Percentiles rank a stretch among this genome's conserved stretches.
Evolutionary conservation across 2,113 vertebrate species (phyloP).

Genomic region (Microcebus tavaratra): DNA sequence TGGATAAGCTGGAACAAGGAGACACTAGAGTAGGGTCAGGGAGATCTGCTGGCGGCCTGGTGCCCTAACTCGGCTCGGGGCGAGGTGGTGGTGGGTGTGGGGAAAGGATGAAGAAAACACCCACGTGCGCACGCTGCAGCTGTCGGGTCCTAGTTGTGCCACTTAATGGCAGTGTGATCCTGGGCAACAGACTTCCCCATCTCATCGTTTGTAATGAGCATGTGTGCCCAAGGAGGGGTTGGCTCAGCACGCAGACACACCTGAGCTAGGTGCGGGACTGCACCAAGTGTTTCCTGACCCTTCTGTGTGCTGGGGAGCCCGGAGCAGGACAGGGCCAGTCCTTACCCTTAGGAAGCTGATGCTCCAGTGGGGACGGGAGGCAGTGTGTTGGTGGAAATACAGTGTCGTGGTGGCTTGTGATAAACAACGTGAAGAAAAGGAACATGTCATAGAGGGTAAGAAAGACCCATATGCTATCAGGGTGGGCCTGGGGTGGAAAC

Average conservation of each 20-base stretch:
- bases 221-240: background rate
- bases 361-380: background rate
- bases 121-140: background rate
- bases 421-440: background rate
- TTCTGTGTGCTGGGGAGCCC: fast-evolving
- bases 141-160: background rate
- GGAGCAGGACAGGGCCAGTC: too few relatives aligned
- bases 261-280: background rate
- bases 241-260: background rate
- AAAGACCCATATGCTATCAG: background rate
- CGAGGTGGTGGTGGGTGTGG: background rate
- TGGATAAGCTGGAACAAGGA: background rate
- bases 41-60: background rate
- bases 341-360: background rate
- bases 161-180: background rate
- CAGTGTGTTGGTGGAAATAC: fast-evolving
- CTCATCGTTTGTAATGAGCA: background rate
- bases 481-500: background rate
- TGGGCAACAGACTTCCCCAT: background rate
- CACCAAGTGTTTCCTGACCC: background rate
- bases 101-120: too few relatives aligned
- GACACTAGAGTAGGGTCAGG: background rate
- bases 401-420: background rate
- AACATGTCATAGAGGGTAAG: background rate
- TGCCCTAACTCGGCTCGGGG: background rate